Percentiles rank a stretch among this genome's conserved stretches.
Conservation (phyloP, 1,140 invertebrate species). For the Uloborus diversus region DNA sequence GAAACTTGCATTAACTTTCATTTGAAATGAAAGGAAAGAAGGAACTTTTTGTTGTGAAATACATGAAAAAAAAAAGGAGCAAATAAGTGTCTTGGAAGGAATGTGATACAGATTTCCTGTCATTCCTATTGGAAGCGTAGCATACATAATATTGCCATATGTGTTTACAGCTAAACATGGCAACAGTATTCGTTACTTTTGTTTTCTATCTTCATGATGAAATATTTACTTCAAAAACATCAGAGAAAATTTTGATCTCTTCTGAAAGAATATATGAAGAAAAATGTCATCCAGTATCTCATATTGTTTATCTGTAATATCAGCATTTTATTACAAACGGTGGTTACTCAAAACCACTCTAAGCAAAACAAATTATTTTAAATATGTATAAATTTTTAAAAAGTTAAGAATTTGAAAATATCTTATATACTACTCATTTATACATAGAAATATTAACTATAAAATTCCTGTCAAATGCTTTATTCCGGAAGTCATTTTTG, state of each 20-base stretch:
- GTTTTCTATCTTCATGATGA: slow-evolving; percentile 46
- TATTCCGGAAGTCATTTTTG: too few relatives aligned
- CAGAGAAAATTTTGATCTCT: too few relatives aligned
- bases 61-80: slow-evolving; percentile 2
- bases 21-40: background rate
- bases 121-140: slow-evolving; percentile 43
- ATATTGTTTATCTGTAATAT: background rate
- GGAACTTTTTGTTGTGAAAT: background rate
- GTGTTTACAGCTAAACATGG: slow-evolving; percentile 26
- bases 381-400: background rate
- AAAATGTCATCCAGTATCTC: too few relatives aligned
- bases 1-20: slow-evolving; percentile 18
- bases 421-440: too few relatives aligned
- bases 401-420: too few relatives aligned
- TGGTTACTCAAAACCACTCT: background rate
- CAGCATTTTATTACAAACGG: background rate
- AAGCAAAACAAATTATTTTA: background rate
- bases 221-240: background rate
- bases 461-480: too few relatives aligned
- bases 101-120: slow-evolving; percentile 52
- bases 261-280: too few relatives aligned
- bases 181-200: slow-evolving; percentile 38
- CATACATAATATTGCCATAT: slow-evolving; percentile 36
- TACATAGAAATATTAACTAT: too few relatives aligned
- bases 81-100: slow-evolving; percentile 44